Evolutionary conservation across 2,888 invertebrate genomes (phyloP).

Genomic region (Drosophila picticornis): DNA sequence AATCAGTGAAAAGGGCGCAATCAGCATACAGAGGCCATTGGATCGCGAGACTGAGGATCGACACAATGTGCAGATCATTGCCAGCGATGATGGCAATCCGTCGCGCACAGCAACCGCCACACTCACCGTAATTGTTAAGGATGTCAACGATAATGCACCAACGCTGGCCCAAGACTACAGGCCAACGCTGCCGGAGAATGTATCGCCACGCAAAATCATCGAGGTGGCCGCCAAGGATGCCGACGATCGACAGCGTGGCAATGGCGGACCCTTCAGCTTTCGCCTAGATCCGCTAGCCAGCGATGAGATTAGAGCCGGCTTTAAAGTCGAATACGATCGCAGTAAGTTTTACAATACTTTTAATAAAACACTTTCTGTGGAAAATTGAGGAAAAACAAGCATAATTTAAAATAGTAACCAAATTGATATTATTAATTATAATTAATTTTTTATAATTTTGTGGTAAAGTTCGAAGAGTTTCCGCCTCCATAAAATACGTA

Average conservation of each 20-base stretch:
- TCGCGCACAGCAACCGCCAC: slow-evolving; percentile 97
- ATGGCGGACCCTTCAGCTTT: slow-evolving; percentile 97
- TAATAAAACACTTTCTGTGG: too few relatives aligned
- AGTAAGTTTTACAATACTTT: slow-evolving; percentile 87
- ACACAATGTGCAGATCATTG: slow-evolving; percentile 97
- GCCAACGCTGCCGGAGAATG: slow-evolving; percentile 96
- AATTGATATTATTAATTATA: too few relatives aligned
- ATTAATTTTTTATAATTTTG: too few relatives aligned
- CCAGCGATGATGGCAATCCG: slow-evolving; percentile 96
- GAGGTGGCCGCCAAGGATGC: slow-evolving; percentile 96
- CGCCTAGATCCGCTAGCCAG: slow-evolving; percentile 95
- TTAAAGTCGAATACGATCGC: slow-evolving; percentile 98
- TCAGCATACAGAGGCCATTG: slow-evolving; percentile 95
- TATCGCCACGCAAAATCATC: slow-evolving; percentile 94
- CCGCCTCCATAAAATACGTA: not conserved
- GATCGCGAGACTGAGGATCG: slow-evolving; percentile 97
- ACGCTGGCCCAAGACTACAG: slow-evolving; percentile 95
- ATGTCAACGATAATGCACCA: slow-evolving; percentile 97
- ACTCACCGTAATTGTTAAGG: slow-evolving; percentile 95
- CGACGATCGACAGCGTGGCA: slow-evolving; percentile 95
- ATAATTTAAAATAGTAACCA: too few relatives aligned
- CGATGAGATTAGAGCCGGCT: slow-evolving; percentile 95
- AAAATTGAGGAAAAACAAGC: too few relatives aligned
- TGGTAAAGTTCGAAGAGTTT: not conserved
- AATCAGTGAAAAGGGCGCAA: slow-evolving; percentile 96